Evolutionary conservation across 1,140 invertebrate species (phyloP), one percentile per base, ranked within the genome.

Genomic region (Drosophila truncata): DNA sequence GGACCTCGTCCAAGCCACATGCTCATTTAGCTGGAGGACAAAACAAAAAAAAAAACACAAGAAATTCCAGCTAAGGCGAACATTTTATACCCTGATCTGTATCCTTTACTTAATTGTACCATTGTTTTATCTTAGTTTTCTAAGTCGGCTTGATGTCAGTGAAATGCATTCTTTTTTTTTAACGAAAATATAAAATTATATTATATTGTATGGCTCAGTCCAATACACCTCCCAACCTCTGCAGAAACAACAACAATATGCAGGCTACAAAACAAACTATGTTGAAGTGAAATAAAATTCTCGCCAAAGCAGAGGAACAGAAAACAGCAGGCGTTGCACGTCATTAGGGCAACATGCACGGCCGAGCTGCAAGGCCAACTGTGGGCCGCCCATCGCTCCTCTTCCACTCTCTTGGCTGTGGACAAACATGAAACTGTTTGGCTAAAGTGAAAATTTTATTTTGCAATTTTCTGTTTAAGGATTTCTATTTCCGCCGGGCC

Each of bases 391-490:
- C 27, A 46, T 20, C 42, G n/a, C 13, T 16, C 23, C 46, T 14
- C n/a, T 11, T 13, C 11, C n/a, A 10, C n/a, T 42, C 42, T 16
- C 61, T 49, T 52, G 76, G 60, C 62, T 60, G 61, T 71, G 74
- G 55, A 65, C 74, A 54, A 82, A 70, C 80, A 82, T 67, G 69
- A 78, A 82, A 82, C 55, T 69, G 81, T 83, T 79, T 63, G 79
- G 61, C 55, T 72, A 77, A 90, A 85, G 86, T 85, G 81, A 82
- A 80, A 77, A 84, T 83, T 88, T 80, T 88, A 88, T 88, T 85
- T 85, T 63, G 74, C 80, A 80, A 90, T 88, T 85, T 82, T 73
- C 81, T 72, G 81, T 85, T 90, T 85, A 90, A 85, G 85, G 78
- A 90, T 90, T 90, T 90, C 81, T 82, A 90, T 90, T 90, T 90